These are phyloP conservation scores for Syngnathus scovelli DNA, from an alignment of 2,113 vertebrate species.

Conservation along the genomic window DNA sequence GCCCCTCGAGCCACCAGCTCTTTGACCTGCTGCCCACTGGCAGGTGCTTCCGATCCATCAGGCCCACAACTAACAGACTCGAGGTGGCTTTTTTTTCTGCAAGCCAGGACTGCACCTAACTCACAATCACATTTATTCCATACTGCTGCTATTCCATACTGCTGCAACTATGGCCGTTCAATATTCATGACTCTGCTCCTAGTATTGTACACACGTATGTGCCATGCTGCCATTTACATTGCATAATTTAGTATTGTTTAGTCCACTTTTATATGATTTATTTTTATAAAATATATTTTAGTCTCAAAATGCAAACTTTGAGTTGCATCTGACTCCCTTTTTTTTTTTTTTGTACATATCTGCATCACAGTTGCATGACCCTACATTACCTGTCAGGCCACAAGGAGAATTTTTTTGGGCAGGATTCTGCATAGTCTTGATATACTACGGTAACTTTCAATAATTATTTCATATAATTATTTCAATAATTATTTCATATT, in stretches of 20 bases:
- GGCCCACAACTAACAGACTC: background rate
- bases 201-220: background rate
- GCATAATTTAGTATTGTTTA: background rate
- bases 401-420: too few relatives aligned
- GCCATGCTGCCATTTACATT: background rate
- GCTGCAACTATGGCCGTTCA: background rate
- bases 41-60: background rate
- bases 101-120: background rate
- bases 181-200: background rate
- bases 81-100: background rate
- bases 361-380: background rate
- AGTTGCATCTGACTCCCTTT: background rate
- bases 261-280: background rate
- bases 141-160: too few relatives aligned
- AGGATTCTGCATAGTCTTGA: too few relatives aligned
- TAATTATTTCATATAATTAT: too few relatives aligned
- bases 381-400: too few relatives aligned
- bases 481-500: too few relatives aligned
- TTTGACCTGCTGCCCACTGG: background rate
- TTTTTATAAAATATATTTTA: background rate
- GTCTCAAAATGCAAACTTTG: background rate
- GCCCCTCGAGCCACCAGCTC: background rate
- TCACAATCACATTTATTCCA: background rate
- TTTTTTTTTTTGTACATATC: background rate
- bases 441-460: too few relatives aligned